Evolutionary conservation across 1,140 invertebrate genomes (phyloP), one percentile per base, ranked within the genome.

Genomic region (Schlechtendalia chinensis): DNA sequence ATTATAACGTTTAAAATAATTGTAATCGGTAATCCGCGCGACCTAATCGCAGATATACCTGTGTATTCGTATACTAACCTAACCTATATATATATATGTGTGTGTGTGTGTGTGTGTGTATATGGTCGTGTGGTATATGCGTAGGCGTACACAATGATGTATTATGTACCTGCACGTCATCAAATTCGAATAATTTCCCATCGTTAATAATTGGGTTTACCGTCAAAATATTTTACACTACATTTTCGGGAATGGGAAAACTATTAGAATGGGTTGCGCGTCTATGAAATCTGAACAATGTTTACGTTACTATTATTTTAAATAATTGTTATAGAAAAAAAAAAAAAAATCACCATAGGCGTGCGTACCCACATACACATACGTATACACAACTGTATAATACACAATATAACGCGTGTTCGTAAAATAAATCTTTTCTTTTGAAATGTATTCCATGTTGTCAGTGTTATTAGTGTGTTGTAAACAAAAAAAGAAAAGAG

Each of bases 351-450:
- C 47, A 50, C 47, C 11, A 39, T 39, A 67, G 29, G 32, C 32
- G 32, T 65, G 32, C 16, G 8, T 29, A 61, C 29, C 16, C 17
- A 61, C 45, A 22, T 67, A 67, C 39, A 67, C 32, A 45, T 65
- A 63, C 29, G 19, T 17, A 27, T 65, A 32, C 17, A 32, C 32
- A 65, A 65, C 61, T n/a, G n/a, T n/a, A 39, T 65, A 39, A n/a
- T 10, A 65, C 11, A 63, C 32, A 65, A 65, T 65, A 39, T 65
- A n/a, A n/a, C 32, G 1, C 45, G 32, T 45, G 45, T 47, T 67
- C 14, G 50, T n/a, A 54, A 72, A 72, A 72, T 54, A 72, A 29
- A 54, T 71, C 45, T 53, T 71, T 71, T 53, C 47, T 71, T 71
- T 53, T 32, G 47, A 71, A 71, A 71, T 53, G 67, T 53, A 27